Percentiles rank a stretch among this genome's conserved stretches.
phyloP scores from a whole-genome alignment of 2,797 vertebrate genomes.

The Lepilemur septentrionalis region DNA sequence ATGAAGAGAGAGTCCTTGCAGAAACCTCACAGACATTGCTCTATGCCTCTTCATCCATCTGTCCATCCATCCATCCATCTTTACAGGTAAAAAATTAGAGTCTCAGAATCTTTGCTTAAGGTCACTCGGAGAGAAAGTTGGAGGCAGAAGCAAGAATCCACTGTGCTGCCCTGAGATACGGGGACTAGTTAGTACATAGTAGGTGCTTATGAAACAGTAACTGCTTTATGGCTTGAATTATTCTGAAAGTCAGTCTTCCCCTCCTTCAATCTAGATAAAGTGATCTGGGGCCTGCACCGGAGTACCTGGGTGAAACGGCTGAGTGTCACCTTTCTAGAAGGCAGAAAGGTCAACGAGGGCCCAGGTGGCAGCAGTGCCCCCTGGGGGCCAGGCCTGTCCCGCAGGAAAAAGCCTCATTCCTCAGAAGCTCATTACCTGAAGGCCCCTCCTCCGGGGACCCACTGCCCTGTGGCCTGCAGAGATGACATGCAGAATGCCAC shows the following conservation, averaged over 20 bases:
- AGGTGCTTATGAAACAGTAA: background rate
- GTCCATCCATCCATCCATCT: background rate
- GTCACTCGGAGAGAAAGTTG: background rate
- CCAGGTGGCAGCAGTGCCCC: background rate
- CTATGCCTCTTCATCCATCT: background rate
- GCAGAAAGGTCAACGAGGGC: background rate
- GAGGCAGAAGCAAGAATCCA: background rate
- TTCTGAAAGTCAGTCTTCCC: background rate
- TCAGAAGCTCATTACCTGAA: background rate
- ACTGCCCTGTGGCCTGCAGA: background rate
- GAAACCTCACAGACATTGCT: background rate
- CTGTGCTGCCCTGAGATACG: rapidly evolving
- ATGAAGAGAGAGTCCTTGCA: background rate
- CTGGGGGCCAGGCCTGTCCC: background rate
- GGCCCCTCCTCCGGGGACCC: rapidly evolving
- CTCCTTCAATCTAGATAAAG: rapidly evolving
- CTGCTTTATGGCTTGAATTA: background rate
- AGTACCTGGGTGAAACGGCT: rapidly evolving
- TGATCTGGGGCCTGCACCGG: background rate
- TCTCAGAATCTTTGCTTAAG: background rate
- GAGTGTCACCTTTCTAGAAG: background rate
- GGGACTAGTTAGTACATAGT: background rate
- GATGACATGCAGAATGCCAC: background rate
- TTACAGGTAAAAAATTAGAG: background rate
- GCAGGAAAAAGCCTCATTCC: background rate